Percentiles rank a stretch among this genome's conserved stretches.
phyloP scores from a whole-genome alignment of 2,888 invertebrate genomes.

The Apamea epomidion region DNA sequence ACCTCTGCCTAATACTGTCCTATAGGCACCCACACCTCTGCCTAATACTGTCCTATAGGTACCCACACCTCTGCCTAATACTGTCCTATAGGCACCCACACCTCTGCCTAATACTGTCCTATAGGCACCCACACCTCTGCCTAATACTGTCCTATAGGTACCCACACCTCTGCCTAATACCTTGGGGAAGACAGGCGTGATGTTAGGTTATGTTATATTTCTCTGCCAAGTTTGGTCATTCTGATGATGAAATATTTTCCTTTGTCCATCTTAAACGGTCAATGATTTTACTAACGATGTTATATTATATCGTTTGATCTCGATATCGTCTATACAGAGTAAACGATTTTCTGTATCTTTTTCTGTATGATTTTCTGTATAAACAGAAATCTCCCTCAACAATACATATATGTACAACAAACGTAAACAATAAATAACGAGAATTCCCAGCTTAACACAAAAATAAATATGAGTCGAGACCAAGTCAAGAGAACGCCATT shows the following conservation, averaged over 20 bases:
- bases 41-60: not conserved
- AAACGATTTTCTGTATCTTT: not conserved
- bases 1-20: too few relatives aligned
- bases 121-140: not conserved
- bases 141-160: not conserved
- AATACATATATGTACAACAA: slow-evolving; percentile 32
- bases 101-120: too few relatives aligned
- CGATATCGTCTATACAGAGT: not conserved
- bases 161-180: not conserved
- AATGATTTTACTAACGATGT: not conserved
- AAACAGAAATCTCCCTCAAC: not conserved
- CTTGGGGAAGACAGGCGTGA: not conserved
- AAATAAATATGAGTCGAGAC: slow-evolving; percentile 50
- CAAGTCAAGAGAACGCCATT: slow-evolving; percentile 55
- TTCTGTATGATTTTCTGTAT: not conserved
- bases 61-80: not conserved
- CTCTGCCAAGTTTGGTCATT: not conserved
- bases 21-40: not conserved
- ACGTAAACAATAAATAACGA: slow-evolving; percentile 47
- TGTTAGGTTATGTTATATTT: too few relatives aligned
- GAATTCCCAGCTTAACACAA: slow-evolving; percentile 40
- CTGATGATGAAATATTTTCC: not conserved
- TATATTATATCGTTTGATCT: not conserved
- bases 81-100: not conserved
- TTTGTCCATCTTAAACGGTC: not conserved